Conservation (phyloP, 2,888 invertebrate species). For the Spisula solida region DNA sequence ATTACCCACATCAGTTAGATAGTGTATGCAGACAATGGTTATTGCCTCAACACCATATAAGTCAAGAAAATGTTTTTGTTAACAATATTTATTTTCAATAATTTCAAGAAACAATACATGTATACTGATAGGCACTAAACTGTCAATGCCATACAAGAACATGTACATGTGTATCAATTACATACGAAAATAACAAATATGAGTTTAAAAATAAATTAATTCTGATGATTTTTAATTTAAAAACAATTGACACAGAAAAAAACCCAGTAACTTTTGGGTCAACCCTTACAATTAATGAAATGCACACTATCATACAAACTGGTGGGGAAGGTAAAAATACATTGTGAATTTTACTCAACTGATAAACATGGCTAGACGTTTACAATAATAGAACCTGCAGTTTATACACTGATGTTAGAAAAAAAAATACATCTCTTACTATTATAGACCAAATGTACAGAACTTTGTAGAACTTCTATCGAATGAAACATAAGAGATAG, state of each 20-base stretch:
- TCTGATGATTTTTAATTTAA: not conserved
- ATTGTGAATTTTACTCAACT: too few species aligned
- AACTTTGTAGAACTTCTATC: too few species aligned
- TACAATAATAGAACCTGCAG: too few species aligned
- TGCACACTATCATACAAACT: too few species aligned
- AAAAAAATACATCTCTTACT: too few species aligned
- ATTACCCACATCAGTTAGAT: too few species aligned
- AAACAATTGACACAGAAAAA: not conserved
- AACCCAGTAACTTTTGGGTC: not conserved
- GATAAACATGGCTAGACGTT: too few species aligned
- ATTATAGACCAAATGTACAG: too few species aligned
- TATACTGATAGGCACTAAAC: not conserved
- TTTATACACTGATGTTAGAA: too few species aligned
- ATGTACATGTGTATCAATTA: not conserved
- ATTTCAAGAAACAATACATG: not conserved
- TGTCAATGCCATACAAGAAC: not conserved
- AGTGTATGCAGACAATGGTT: too few species aligned
- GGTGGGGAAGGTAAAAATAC: too few species aligned
- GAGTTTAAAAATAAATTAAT: not conserved
- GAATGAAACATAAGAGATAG: too few species aligned
- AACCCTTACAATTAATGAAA: not conserved
- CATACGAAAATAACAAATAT: conserved; percentile 12
- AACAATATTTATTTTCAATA: conserved; percentile 26
- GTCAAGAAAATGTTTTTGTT: not conserved
- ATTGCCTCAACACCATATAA: not conserved